A percentile compares a stretch with the other conserved stretches of the same genome.
phyloP scores from a whole-genome alignment of 2,888 invertebrate species.

The Catotricha subobsoleta region DNA sequence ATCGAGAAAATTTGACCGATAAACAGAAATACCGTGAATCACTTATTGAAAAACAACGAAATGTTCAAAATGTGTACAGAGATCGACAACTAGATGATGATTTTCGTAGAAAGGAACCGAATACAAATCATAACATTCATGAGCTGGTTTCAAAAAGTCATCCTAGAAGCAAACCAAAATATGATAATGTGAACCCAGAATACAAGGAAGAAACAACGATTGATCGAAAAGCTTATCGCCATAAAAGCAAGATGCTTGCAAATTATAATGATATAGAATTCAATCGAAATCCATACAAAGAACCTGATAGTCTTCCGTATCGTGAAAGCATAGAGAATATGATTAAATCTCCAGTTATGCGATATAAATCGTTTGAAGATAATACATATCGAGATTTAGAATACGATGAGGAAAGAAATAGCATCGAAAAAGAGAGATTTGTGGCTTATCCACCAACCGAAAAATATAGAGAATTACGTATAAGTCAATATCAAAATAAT shows the following conservation, averaged over 20 bases:
- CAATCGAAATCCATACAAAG: slow-evolving; percentile 27
- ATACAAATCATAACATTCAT: neutral
- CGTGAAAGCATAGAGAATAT: slow-evolving; percentile 30
- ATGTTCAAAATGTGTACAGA: neutral
- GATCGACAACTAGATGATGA: neutral
- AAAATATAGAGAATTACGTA: slow-evolving; percentile 1
- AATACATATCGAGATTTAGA: slow-evolving; percentile 6
- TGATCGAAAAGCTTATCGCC: slow-evolving; percentile 3
- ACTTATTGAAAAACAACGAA: slow-evolving; percentile 5
- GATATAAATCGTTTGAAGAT: slow-evolving; percentile 22
- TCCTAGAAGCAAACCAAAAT: neutral
- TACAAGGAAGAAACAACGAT: slow-evolving; percentile 2
- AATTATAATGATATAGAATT: neutral
- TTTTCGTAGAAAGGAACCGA: neutral
- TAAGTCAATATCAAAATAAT: slow-evolving; percentile 2
- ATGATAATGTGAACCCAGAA: neutral
- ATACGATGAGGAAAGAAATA: neutral
- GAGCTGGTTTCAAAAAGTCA: neutral
- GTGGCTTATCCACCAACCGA: neutral
- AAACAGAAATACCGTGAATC: slow-evolving; percentile 27
- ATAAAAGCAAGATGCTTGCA: neutral
- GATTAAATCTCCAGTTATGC: slow-evolving; percentile 29
- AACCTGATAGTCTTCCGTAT: slow-evolving; percentile 28
- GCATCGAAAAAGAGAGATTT: neutral
- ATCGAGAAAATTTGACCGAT: slow-evolving; percentile 26